Evolutionary conservation across 2,797 vertebrate genomes (phyloP), one percentile per base, ranked within the genome.

Genomic region (Artibeus lituratus): DNA sequence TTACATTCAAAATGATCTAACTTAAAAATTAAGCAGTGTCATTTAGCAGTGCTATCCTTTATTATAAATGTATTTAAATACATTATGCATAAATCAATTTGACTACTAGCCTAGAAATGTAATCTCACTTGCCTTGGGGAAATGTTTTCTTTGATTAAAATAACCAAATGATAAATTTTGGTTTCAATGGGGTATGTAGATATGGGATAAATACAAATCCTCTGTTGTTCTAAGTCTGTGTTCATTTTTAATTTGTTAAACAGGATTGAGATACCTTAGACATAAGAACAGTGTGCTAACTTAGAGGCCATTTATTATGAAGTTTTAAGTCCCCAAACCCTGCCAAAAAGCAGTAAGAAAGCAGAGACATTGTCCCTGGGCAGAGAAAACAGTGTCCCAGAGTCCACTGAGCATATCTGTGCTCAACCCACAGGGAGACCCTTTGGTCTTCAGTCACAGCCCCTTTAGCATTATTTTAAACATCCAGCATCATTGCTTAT

Each of bases 181-280:
- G 42, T 72, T 44, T 85, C 42, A 80, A 10, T 35, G 59, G 59
- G 53, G 62, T 37, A 16, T 59, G 7, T 90, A 86, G 42, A 65
- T 22, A 19, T 86, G 9, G 29, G 62, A 65, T 86, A 80, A 86
- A 65, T 65, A 24, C 29, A 91, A n/a, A 70, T 80, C 29, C n/a
- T 87, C 49, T 47, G 4, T 55, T 57, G 15, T 90, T 16, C 32
- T n/a, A 53, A 86, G 70, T 53, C 57, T 57, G 21, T 59, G 4
- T 83, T 77, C 44, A 22, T 65, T 85, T 78, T 86, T 72, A 90
- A 85, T 90, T 90, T 78, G 10, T 85, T 78, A 90, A 85, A 72
- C 35, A 51, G 53, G 15, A 35, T n/a, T 72, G 62, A 44, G 42
- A 80, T 14, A 51, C 51, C 35, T 72, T 90, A 42, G 62, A 32